These are phyloP conservation scores for Apis cerana DNA, from an alignment of 1,140 invertebrate genomes.

Conservation along the genomic window DNA sequence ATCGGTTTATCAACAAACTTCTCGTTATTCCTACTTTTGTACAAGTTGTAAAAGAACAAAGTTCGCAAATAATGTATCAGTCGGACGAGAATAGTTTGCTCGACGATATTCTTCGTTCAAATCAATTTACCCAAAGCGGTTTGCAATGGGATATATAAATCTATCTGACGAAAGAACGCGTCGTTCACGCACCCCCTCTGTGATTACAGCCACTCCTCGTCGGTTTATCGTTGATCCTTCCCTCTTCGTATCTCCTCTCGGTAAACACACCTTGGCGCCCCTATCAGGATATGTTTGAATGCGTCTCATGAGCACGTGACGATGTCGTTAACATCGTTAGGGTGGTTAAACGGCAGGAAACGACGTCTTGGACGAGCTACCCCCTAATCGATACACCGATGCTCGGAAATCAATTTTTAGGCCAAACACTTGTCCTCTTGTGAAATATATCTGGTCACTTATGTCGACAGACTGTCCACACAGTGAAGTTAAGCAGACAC, in stretches of 20 bases:
- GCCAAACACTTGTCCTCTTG: background rate
- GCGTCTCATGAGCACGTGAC: constrained; percentile 58
- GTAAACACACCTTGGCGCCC: constrained; percentile 44
- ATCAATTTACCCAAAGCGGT: constrained; percentile 35
- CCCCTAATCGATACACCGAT: background rate
- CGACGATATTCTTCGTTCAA: background rate
- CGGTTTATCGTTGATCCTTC: constrained; percentile 48
- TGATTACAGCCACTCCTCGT: constrained; percentile 54
- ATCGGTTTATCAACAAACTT: too few species aligned
- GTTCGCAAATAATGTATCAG: too few species aligned
- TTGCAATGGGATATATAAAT: constrained; percentile 45
- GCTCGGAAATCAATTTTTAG: background rate
- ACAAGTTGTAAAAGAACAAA: too few species aligned
- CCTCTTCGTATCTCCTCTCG: background rate
- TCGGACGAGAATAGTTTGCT: too few species aligned
- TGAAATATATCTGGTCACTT: background rate
- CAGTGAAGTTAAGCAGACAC: background rate
- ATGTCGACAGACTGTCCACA: background rate
- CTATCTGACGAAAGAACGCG: constrained; percentile 25
- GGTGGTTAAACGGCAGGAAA: constrained; percentile 40
- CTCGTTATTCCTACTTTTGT: too few species aligned
- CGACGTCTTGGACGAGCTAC: constrained; percentile 49
- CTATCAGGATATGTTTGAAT: constrained; percentile 42
- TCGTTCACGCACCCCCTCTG: constrained; percentile 6
- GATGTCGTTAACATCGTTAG: constrained; percentile 59